Conservation (phyloP, 2,113 vertebrate species). For the Paradisaea rubra region DNA sequence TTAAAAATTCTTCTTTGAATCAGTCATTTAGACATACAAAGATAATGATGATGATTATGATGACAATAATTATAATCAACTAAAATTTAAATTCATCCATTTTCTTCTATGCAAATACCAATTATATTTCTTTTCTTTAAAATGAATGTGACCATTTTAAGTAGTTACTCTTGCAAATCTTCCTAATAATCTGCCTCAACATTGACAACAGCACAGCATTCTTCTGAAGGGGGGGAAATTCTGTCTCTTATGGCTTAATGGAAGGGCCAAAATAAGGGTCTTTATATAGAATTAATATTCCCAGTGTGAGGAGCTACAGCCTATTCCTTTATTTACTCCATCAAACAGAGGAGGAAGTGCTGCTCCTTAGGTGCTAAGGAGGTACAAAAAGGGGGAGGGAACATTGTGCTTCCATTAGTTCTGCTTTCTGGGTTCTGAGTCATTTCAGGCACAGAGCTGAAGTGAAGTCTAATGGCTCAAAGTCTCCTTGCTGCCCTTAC, state of each 20-base stretch:
- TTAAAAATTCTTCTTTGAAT: slow-evolving; percentile 59
- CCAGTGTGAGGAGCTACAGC: not conserved
- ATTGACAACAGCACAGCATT: slow-evolving; percentile 4
- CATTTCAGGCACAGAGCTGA: not conserved
- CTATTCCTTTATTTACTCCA: not conserved
- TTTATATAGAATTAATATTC: not conserved
- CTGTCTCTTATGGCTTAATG: not conserved
- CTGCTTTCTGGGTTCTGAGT: not conserved
- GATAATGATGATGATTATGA: slow-evolving; percentile 66
- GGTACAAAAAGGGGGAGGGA: not conserved
- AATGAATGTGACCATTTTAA: slow-evolving; percentile 52
- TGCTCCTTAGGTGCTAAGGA: not conserved
- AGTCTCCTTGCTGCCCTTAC: not conserved
- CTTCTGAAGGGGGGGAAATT: not conserved
- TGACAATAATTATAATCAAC: slow-evolving; percentile 68
- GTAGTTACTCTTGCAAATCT: slow-evolving; percentile 47
- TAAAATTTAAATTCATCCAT: slow-evolving; percentile 65
- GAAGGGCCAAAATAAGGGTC: not conserved
- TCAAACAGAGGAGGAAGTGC: not conserved
- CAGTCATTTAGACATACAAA: slow-evolving; percentile 62
- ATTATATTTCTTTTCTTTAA: slow-evolving; percentile 65
- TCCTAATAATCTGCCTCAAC: slow-evolving; percentile 49
- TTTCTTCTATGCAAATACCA: slow-evolving; percentile 64
- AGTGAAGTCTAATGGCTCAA: not conserved
- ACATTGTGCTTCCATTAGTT: not conserved